A percentile compares a stretch with the other conserved stretches of the same genome.
Evolutionary conservation across 2,797 vertebrate genomes (phyloP).

Genomic region (Eospalax fontanierii): DNA sequence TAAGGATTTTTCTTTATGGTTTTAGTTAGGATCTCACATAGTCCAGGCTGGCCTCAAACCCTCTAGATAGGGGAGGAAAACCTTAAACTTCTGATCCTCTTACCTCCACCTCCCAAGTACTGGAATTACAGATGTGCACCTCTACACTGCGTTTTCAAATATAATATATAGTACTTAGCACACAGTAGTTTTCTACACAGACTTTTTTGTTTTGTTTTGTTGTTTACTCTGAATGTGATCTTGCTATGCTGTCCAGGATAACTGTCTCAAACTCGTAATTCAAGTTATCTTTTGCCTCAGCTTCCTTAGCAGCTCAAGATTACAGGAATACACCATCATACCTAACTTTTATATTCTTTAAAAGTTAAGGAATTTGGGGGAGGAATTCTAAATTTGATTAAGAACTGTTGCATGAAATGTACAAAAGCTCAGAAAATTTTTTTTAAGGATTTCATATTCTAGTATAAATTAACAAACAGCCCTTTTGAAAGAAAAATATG

Average conservation of each 20-base stretch:
- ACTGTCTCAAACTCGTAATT: neutral
- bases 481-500: constrained; percentile 45
- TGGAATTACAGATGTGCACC: too few relatives aligned
- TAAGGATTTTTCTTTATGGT: neutral
- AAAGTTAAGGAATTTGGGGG: too few relatives aligned
- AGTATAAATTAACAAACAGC: constrained; percentile 47
- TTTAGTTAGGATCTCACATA: neutral
- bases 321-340: neutral
- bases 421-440: too few relatives aligned
- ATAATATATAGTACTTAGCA: constrained; percentile 74
- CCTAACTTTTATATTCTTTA: neutral
- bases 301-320: neutral
- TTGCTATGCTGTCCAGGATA: neutral
- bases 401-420: too few relatives aligned
- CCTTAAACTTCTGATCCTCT: neutral
- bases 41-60: neutral
- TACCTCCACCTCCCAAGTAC: neutral
- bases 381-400: too few relatives aligned
- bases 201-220: neutral
- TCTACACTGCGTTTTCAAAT: neutral
- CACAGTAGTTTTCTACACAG: constrained; percentile 67
- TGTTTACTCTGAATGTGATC: neutral
- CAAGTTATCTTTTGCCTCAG: neutral
- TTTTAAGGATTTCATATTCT: constrained; percentile 62
- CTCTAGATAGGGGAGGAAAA: neutral